Conservation (phyloP, 2,888 invertebrate genomes). For the Rhingia rostrata region DNA sequence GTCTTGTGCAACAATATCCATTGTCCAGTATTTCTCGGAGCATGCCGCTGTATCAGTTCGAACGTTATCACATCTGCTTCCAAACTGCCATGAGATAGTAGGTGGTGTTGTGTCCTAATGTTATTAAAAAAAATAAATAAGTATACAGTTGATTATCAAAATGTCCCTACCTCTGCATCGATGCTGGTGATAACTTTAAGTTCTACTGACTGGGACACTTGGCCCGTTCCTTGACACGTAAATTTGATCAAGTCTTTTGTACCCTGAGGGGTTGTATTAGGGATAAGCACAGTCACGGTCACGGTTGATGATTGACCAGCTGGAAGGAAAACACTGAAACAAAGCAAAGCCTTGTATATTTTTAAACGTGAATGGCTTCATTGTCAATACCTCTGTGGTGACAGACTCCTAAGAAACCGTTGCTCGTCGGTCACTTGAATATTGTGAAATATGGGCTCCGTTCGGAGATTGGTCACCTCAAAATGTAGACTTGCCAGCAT, state of each 20-base stretch:
- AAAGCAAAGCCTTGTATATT: conserved; percentile 8
- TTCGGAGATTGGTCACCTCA: conserved; percentile 89
- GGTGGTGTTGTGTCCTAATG: conserved; percentile 85
- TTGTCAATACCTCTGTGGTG: conserved; percentile 82
- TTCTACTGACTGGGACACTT: conserved; percentile 81
- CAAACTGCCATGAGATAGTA: conserved; percentile 86
- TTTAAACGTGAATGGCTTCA: not conserved
- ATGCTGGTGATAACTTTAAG: conserved; percentile 82
- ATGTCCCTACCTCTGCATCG: conserved; percentile 78
- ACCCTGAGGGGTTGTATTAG: conserved; percentile 83
- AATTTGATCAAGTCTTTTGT: conserved; percentile 87
- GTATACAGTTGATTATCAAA: not conserved
- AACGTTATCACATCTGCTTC: conserved; percentile 85
- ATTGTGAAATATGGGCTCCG: conserved; percentile 84
- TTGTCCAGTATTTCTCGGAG: conserved; percentile 87
- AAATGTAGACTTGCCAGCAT: conserved; percentile 84
- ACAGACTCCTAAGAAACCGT: conserved; percentile 85
- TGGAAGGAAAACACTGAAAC: conserved; percentile 77
- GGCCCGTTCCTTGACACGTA: conserved; percentile 83
- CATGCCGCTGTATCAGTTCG: conserved; percentile 84
- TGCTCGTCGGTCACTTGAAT: conserved; percentile 86
- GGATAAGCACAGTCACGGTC: conserved; percentile 84
- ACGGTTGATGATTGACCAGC: conserved; percentile 84
- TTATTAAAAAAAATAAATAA: conserved; percentile 63
- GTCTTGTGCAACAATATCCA: conserved; percentile 88